These are phyloP conservation scores for Vidua macroura DNA, from an alignment of 2,113 vertebrate species.

Conservation along the genomic window DNA sequence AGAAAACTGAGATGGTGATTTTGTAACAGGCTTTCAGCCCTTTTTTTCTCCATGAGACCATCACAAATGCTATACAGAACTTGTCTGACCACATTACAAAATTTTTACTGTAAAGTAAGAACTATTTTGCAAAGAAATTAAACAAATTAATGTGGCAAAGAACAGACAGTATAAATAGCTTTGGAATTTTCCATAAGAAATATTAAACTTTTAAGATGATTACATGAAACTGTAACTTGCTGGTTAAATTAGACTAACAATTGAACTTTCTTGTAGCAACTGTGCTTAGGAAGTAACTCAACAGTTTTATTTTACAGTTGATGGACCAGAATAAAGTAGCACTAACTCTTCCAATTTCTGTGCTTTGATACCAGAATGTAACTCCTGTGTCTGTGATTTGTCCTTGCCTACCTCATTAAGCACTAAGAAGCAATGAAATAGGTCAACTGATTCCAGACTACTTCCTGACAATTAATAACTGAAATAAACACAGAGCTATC, in stretches of 20 bases:
- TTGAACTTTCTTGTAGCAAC: neutral
- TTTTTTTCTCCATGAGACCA: neutral
- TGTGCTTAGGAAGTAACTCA: neutral
- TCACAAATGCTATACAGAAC: neutral
- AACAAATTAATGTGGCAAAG: fast-evolving
- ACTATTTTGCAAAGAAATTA: neutral
- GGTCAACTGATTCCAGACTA: neutral
- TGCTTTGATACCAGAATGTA: neutral
- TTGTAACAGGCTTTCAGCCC: neutral
- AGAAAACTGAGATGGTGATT: neutral
- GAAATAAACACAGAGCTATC: neutral
- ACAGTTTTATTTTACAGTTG: neutral
- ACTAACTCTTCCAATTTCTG: neutral
- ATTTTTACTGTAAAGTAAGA: neutral
- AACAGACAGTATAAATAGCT: neutral
- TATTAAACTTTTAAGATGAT: neutral
- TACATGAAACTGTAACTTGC: neutral
- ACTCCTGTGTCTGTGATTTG: neutral
- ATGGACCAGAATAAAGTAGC: neutral
- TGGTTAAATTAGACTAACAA: neutral
- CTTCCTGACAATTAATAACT: neutral
- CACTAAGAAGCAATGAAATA: neutral
- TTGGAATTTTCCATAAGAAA: neutral
- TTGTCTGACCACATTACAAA: neutral
- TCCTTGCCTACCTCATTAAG: neutral